Evolutionary conservation across 2,113 vertebrate species (phyloP), one percentile per base, ranked within the genome.

Genomic region (Callipepla californica): DNA sequence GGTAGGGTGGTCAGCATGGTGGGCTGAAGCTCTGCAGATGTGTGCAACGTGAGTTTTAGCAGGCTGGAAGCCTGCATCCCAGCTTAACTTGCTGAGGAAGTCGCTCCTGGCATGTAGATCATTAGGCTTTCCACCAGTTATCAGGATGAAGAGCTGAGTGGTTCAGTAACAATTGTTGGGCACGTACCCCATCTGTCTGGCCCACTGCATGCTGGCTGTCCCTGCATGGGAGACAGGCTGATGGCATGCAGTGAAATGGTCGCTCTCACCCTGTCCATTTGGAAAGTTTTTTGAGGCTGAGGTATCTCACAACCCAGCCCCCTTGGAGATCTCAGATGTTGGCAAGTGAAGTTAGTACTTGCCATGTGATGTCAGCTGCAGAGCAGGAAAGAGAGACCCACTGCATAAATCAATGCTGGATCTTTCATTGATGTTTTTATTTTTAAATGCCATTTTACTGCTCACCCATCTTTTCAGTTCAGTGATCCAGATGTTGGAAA

Each of bases 31-130:
- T 4, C 4, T 34, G 11, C 32, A 47, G 32, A 55, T 2, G 9
- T 48, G 20, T 32, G 40, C 53, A 92, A 44, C 42, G 3, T 50
- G 34, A 4, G 6, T 77, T 80, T 40, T 6, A 2, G 26, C 17
- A 58, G n/a, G 4, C 3, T 23, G 6, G 48, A 16, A 0, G 6
- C 0, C 0, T 30, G 22, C 20, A 15, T 50, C 30, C 11, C 5
- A 3, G 22, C 59, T 45, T 44, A 23, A 38, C 5, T 23, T 48
- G 13, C 16, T 36, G 59, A 73, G 19, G 0, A 1, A 48, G 63
- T 47, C 0, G 0, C 40, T 15, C 40, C 67, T 32, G 23, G 22
- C 3, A 3, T 4, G 1, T 12, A 44, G 12, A 47, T 85, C 1
- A 0, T 59, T 47, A 68, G 48, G 14, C 67, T 23, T 89, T 80